These are phyloP conservation scores for Notodromas monacha DNA, from an alignment of 2,888 invertebrate genomes.

Conservation along the genomic window DNA sequence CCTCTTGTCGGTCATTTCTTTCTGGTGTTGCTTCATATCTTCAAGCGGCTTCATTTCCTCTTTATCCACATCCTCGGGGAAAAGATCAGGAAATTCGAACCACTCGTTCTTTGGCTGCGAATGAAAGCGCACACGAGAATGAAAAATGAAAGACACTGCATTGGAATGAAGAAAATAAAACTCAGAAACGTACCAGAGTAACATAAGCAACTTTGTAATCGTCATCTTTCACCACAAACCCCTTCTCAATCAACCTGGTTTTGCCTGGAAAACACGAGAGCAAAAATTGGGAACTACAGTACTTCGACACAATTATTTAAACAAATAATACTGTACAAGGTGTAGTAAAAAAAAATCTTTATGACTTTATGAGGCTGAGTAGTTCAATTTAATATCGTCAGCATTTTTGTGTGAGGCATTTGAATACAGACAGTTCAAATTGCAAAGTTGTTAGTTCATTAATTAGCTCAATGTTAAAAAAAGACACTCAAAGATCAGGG, in stretches of 20 bases:
- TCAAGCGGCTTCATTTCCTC: neutral
- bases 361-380: too few relatives aligned
- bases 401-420: too few relatives aligned
- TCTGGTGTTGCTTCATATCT: neutral
- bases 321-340: too few relatives aligned
- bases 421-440: too few relatives aligned
- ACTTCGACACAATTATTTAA: too few relatives aligned
- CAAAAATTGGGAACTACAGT: too few relatives aligned
- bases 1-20: too few relatives aligned
- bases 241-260: conserved; percentile 23
- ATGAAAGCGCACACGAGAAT: conserved; percentile 10
- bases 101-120: conserved; percentile 31
- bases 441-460: too few relatives aligned
- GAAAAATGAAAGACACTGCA: conserved; percentile 5
- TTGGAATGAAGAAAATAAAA: neutral
- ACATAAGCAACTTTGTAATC: conserved; percentile 48
- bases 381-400: too few relatives aligned
- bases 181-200: conserved; percentile 26
- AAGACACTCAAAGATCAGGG: too few relatives aligned
- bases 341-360: too few relatives aligned
- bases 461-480: too few relatives aligned
- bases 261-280: conserved; percentile 13
- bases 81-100: conserved; percentile 45
- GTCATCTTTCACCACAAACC: conserved; percentile 41
- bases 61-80: conserved; percentile 16